Base-by-base conservation (phyloP, 2,888 invertebrate genomes). In the Erpobdella octoculata region DNA sequence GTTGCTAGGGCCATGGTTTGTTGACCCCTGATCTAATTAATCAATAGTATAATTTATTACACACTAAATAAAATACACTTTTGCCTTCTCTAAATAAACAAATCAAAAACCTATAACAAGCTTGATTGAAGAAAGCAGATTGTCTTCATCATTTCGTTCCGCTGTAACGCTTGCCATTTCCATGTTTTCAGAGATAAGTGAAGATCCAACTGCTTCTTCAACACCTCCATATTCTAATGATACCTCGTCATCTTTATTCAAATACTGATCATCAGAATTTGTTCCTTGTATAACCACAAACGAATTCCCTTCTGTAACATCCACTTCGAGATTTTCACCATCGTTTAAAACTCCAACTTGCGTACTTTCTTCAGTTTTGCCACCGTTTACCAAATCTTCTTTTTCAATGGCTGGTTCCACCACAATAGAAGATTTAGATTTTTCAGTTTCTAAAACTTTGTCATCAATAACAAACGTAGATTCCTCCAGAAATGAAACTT, bases 51-150 rank as follows among this genome's bases (percentile, higher is more conserved):
- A n/a, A n/a, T n/a, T n/a, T n/a, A n/a, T n/a, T n/a, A n/a, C n/a
- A n/a, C n/a, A n/a, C n/a, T n/a, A n/a, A n/a, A n/a, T n/a, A n/a
- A n/a, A n/a, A n/a, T 9, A 8, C 9, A 18, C 15, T 65, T 36
- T 25, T 9, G 9, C 18, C 28, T 36, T n/a, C 18, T 21, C 31
- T n/a, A 4, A 37, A 65, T 65, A 31, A 65, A 36, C 8, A 18
- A 21, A 65, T 62, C 28, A 6, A 61, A n/a, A 15, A 81, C 81
- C 81, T 75, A 81, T 77, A 69, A 81, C 75, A 48, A 79, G 79
- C 72, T 78, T 79, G 31, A 81, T 75, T 53, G 79, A 78, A 59
- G 62, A 36, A 18, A 76, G 72, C 4, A 75, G 66, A 61, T 74
- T 73, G n/a, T 59, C 61, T 25, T 9, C 31, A 25, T 31, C 73